Percentiles rank a stretch among this genome's conserved stretches.
Evolutionary conservation across 2,797 vertebrate species (phyloP).

Genomic region (Ispidina lecontei): DNA sequence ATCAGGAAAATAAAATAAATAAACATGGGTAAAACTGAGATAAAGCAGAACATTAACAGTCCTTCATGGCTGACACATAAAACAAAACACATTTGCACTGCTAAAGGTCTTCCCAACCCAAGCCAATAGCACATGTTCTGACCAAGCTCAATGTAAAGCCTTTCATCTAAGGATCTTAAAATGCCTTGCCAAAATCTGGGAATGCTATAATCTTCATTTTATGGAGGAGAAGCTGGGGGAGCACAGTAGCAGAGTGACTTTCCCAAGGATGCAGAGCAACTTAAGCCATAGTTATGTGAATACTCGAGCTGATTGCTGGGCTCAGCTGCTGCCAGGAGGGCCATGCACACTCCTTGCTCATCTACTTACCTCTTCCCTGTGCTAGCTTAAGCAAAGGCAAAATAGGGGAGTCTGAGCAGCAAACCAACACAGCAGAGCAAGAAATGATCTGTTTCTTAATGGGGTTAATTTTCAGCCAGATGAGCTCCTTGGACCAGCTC

Average conservation of each 20-base stretch:
- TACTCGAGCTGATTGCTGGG: neutral
- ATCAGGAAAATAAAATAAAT: neutral
- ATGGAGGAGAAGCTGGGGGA: neutral
- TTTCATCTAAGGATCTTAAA: conserved; percentile 27
- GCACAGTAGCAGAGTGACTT: neutral
- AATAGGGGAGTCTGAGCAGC: neutral
- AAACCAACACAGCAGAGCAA: neutral
- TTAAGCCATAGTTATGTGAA: neutral
- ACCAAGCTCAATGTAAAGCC: neutral
- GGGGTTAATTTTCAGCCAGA: neutral
- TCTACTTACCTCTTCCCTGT: neutral
- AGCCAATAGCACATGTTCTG: neutral
- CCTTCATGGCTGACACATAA: conserved; percentile 29
- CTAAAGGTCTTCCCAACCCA: neutral
- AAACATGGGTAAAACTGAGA: conserved; percentile 47
- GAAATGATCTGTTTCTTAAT: neutral
- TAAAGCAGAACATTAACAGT: conserved; percentile 50
- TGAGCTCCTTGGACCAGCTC: neutral
- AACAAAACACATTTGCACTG: conserved; percentile 27
- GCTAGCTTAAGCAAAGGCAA: neutral
- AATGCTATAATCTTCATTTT: conserved; percentile 10
- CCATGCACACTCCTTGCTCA: neutral
- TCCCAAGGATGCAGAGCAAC: conserved; percentile 7
- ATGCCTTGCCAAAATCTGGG: neutral
- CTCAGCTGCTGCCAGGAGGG: neutral